These are phyloP conservation scores for Callithrix jacchus DNA, from an alignment of 2,113 vertebrate species.

Conservation along the genomic window DNA sequence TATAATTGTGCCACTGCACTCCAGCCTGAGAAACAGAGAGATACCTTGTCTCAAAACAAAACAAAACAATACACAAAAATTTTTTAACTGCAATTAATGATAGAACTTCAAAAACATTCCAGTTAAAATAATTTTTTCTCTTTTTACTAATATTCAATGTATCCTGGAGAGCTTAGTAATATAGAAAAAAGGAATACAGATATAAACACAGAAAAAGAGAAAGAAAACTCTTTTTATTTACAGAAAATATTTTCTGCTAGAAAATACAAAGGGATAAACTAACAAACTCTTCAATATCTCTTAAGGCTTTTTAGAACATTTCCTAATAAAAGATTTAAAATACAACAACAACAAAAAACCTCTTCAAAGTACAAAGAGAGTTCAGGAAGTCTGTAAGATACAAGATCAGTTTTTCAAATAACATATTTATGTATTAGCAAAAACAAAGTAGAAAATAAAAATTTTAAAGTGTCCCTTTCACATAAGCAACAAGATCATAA, in stretches of 20 bases:
- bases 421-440: background rate
- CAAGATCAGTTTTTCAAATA: background rate
- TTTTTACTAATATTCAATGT: background rate
- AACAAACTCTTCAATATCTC: background rate
- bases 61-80: too few relatives aligned
- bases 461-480: background rate
- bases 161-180: background rate
- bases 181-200: background rate
- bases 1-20: too few relatives aligned
- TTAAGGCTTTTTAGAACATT: too few relatives aligned
- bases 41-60: too few relatives aligned
- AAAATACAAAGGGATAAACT: background rate
- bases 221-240: background rate
- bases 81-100: background rate
- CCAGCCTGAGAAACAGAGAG: too few relatives aligned
- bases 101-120: background rate
- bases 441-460: background rate
- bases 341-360: too few relatives aligned
- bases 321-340: too few relatives aligned
- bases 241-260: constrained; percentile 8
- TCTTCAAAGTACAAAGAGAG: background rate
- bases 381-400: background rate
- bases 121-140: constrained; percentile 1
- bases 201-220: background rate
- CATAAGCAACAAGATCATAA: constrained; percentile 1